Evolutionary conservation across 2,113 vertebrate genomes (phyloP), one percentile per base, ranked within the genome.

Genomic region (Naja naja): DNA sequence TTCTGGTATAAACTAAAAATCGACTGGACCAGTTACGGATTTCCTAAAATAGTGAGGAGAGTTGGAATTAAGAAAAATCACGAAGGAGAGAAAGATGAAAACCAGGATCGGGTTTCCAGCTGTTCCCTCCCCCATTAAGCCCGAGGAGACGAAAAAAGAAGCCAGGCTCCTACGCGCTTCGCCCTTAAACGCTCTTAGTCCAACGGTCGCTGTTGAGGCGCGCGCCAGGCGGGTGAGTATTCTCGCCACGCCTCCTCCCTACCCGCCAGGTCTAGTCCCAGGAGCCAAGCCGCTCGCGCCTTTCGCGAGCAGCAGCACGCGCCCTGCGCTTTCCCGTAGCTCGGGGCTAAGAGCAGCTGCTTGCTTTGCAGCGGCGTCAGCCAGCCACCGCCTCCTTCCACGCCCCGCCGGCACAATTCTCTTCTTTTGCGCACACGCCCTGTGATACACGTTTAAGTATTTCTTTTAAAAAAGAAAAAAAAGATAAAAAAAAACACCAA

Each of bases 251-350:
- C 91, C 30, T 22, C 86, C 53, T 53, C 91, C 85, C 91, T 85
- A 52, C 94, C 88, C 10, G 89, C 64, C 49, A 27, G 93, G 34
- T 86, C 53, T 54, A 6, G 88, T 88, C 91, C 89, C 94, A 74
- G 58, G 49, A 93, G 89, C 89, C 90, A 81, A 34, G 88, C 43
- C 53, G 69, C 95, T 94, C 96, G 94, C 96, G 94, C 95, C 96
- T 54, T 93, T 60, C 53, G 90, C 91, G 85, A 88, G 94, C 92
- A 58, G 89, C 92, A 89, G 93, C 96, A 96, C 96, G 96, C 96
- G 96, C 96, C 93, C 92, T 52, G 92, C 89, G 25, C 90, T 89
- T 23, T 64, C 47, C 90, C 91, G 27, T 93, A 20, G 93, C 94
- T 91, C 55, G 1, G 6, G 55, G 90, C n/a, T 89, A 39, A 81